These are phyloP conservation scores for Myodes glareolus DNA, from an alignment of 2,113 vertebrate genomes.

Conservation along the genomic window DNA sequence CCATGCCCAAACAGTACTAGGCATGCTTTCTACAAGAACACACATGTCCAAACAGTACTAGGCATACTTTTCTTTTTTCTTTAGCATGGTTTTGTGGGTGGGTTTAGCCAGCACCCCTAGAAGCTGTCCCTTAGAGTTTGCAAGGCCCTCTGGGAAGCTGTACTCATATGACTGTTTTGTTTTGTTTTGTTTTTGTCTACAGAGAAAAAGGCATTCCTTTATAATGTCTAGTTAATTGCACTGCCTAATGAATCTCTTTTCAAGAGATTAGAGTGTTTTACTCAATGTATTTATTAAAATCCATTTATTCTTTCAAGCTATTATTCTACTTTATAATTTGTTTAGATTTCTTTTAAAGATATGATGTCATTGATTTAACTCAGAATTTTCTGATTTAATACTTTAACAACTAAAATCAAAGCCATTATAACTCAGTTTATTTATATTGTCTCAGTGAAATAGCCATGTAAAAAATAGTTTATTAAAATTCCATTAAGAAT, in stretches of 20 bases:
- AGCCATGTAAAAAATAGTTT: not conserved
- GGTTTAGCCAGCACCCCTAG: not conserved
- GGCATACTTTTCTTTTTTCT: not conserved
- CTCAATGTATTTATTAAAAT: constrained; percentile 21
- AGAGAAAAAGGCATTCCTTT: constrained; percentile 8
- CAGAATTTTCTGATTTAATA: not conserved
- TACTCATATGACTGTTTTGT: not conserved
- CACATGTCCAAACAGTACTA: not conserved
- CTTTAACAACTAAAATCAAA: constrained; percentile 9
- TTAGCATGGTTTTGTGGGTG: not conserved
- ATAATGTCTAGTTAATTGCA: not conserved
- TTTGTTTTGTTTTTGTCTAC: not conserved
- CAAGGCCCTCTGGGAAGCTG: not conserved
- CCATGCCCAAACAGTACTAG: not conserved
- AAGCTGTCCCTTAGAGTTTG: not conserved
- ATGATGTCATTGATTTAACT: constrained; percentile 20
- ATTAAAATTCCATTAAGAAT: constrained; percentile 8
- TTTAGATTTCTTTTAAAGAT: constrained; percentile 32
- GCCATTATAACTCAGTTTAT: not conserved
- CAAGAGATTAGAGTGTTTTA: not conserved
- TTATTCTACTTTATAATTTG: constrained; percentile 1
- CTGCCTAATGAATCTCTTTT: not conserved
- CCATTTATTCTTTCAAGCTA: not conserved
- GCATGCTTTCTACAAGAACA: not conserved
- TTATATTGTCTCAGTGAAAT: not conserved